These are phyloP conservation scores for Ethmia dodecea DNA, from an alignment of 2,888 invertebrate genomes.

Conservation along the genomic window DNA sequence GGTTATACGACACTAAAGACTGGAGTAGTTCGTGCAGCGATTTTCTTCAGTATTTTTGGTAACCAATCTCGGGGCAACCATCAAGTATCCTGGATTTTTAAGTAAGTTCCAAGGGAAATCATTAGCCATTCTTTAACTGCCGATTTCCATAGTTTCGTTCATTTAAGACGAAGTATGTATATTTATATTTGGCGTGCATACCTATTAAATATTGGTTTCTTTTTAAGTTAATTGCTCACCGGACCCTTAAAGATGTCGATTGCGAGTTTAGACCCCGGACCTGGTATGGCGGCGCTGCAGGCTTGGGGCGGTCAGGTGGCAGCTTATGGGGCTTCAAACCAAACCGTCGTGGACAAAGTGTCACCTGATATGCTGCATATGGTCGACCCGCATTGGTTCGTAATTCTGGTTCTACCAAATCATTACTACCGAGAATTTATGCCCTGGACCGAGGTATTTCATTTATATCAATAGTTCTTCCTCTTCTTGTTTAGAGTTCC, in stretches of 20 bases:
- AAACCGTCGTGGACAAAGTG: slow-evolving; percentile 90
- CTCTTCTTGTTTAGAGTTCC: neutral
- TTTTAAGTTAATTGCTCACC: neutral
- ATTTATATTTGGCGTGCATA: no score
- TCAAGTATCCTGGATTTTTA: slow-evolving; percentile 36
- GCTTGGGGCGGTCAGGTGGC: slow-evolving; percentile 69
- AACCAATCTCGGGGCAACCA: slow-evolving; percentile 59
- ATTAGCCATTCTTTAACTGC: no score
- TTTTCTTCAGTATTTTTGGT: slow-evolving; percentile 76
- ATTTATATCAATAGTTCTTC: no score
- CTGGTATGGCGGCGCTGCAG: slow-evolving; percentile 64
- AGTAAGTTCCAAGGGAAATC: slow-evolving; percentile 31
- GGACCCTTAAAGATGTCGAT: slow-evolving; percentile 48
- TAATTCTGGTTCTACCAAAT: neutral
- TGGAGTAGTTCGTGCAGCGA: slow-evolving; percentile 76
- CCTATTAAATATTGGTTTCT: no score
- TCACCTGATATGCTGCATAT: slow-evolving; percentile 85
- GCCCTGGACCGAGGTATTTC: no score
- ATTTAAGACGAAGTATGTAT: no score
- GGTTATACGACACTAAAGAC: slow-evolving; percentile 66
- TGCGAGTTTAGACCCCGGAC: slow-evolving; percentile 60
- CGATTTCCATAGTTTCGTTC: no score
- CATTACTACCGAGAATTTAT: no score
- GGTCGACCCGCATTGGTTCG: slow-evolving; percentile 87
- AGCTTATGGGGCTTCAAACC: slow-evolving; percentile 78